These are phyloP conservation scores for Drosophila lutescens DNA, from an alignment of 2,888 invertebrate genomes.

Conservation along the genomic window DNA sequence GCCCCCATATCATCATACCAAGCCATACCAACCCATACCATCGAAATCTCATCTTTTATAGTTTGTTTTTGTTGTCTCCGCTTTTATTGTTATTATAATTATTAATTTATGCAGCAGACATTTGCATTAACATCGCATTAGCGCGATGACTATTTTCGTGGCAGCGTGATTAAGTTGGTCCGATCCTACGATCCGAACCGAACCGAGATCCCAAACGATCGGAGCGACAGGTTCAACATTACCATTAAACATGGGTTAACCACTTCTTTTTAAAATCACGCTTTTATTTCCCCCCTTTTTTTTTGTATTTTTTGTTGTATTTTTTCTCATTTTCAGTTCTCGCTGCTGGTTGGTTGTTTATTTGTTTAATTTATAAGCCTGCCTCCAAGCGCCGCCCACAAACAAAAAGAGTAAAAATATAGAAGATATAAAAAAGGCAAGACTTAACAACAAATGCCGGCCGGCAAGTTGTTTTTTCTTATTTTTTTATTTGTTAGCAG, in stretches of 20 bases:
- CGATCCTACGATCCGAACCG: constrained; percentile 12
- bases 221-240: constrained; percentile 59
- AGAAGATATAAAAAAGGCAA: constrained; percentile 13
- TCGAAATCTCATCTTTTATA: not conserved
- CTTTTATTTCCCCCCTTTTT: not conserved
- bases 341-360: constrained; percentile 66
- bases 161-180: constrained; percentile 50
- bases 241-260: constrained; percentile 17
- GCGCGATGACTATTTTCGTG: constrained; percentile 44
- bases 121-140: constrained; percentile 71
- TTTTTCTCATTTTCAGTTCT: constrained; percentile 10
- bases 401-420: constrained; percentile 5
- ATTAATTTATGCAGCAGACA: constrained; percentile 78
- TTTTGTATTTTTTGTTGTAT: not conserved
- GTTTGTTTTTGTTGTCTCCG: constrained; percentile 28
- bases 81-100: constrained; percentile 60
- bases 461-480: constrained; percentile 23
- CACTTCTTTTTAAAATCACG: constrained; percentile 1
- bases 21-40: not conserved
- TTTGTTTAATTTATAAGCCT: constrained; percentile 70
- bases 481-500: not conserved
- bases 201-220: constrained; percentile 9
- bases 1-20: not conserved
- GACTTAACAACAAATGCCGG: constrained; percentile 23
- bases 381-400: constrained; percentile 67